Evolutionary conservation across 2,888 invertebrate species (phyloP), one percentile per base, ranked within the genome.

Genomic region (Myathropa florea): DNA sequence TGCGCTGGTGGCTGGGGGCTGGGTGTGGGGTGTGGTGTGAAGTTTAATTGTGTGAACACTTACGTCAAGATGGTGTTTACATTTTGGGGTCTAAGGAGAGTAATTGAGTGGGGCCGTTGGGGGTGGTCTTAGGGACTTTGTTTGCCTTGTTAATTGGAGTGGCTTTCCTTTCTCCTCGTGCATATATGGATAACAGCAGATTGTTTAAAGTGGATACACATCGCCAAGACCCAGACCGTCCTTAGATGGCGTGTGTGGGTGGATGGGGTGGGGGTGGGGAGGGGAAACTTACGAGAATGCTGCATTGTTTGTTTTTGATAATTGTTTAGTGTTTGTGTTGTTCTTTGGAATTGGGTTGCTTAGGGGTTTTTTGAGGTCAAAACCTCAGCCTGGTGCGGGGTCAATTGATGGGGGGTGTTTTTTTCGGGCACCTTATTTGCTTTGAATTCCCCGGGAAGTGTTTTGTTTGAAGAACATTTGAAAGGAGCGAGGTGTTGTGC

Each of bases 41-140:
- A 71, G 79, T 83, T 86, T 86, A 86, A 86, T 86, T 83, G 86
- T 83, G 83, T 79, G 83, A 86, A 85, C 86, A 75, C 83, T 86
- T 65, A 86, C 80, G 86, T 86, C 86, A 86, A 75, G 83, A 83
- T 86, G 82, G 83, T 82, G 86, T 86, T 86, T 86, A 86, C 86
- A 86, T 79, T 86, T 86, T 59, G 86, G 79, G 46, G 75, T 70
- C 79, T 83, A 75, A 83, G 65, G 46, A 77, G 82, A 70, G 68
- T 82, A 81, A 85, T 85, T 81, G 84, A 81, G 71, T 77, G 53
- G 26, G 55, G 53, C 53, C 3, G 23, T 12, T 23, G 12, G 33
- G 46, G 77, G 83, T 77, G 75, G 83, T 61, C 68, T 82, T 78
- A 70, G 46, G 39, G 73, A 70, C 82, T 70, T 68, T 82, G 83